Percentiles rank a stretch among this genome's conserved stretches.
These are phyloP conservation scores for Lasioglossum calceatum DNA, from an alignment of 2,888 invertebrate genomes.

Conservation along the genomic window DNA sequence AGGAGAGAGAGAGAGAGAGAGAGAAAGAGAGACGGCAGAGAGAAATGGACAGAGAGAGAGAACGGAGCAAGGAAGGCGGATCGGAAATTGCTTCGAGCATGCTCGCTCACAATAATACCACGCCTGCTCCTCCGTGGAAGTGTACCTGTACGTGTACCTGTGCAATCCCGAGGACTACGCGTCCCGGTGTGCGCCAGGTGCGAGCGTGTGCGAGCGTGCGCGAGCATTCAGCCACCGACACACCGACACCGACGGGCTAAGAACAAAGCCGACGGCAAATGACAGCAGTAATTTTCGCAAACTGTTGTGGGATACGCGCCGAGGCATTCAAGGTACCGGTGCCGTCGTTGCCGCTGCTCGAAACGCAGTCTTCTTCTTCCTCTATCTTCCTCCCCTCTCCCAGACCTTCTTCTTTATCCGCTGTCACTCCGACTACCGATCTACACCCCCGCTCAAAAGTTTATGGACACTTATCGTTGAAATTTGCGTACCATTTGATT, in stretches of 20 bases:
- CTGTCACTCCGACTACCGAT: background rate
- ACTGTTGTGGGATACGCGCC: constrained; percentile 70
- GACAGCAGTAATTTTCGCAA: constrained; percentile 75
- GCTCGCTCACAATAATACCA: constrained; percentile 65
- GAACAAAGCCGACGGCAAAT: constrained; percentile 74
- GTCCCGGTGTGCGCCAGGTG: constrained; percentile 19
- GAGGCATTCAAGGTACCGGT: constrained; percentile 59
- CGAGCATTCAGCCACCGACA: background rate
- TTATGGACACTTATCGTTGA: background rate
- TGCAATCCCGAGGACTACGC: constrained; percentile 2
- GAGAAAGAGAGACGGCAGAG: background rate
- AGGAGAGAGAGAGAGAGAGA: background rate
- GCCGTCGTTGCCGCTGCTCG: constrained; percentile 30
- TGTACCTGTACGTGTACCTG: constrained; percentile 15
- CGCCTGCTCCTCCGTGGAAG: background rate
- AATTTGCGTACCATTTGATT: too few relatives aligned
- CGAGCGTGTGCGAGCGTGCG: constrained; percentile 16
- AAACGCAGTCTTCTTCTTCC: constrained; percentile 17
- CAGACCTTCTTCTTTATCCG: background rate
- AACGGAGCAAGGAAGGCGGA: constrained; percentile 59
- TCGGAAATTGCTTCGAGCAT: constrained; percentile 72
- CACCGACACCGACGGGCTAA: constrained; percentile 54
- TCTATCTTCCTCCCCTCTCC: background rate
- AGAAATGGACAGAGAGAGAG: constrained; percentile 20
- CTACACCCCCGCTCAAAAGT: background rate